Evolutionary conservation across 2,113 vertebrate genomes (phyloP).

Genomic region (Arizona elegans): DNA sequence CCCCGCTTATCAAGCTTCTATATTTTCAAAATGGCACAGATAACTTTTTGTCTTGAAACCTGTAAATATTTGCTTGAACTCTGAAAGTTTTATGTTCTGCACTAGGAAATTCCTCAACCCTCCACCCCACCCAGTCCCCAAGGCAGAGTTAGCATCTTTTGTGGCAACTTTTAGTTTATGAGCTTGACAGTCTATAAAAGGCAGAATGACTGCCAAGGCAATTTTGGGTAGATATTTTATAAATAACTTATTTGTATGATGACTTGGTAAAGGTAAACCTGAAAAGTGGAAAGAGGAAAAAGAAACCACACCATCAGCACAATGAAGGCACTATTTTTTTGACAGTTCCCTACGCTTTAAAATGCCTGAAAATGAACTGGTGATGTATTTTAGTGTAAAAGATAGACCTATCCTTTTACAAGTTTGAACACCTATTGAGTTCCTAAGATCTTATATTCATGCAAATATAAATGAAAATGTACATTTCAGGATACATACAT

Average conservation of each 20-base stretch:
- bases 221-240: conserved; percentile 65
- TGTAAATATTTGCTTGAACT: conserved; percentile 64
- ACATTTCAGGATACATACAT: neutral
- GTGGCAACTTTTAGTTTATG: neutral
- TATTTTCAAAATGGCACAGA: conserved; percentile 51
- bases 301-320: conserved; percentile 59
- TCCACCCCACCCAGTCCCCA: neutral
- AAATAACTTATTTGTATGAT: conserved; percentile 50
- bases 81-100: conserved; percentile 51
- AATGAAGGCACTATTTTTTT: conserved; percentile 18
- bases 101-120: neutral
- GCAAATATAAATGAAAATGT: neutral
- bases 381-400: neutral
- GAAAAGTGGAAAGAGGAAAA: conserved; percentile 46
- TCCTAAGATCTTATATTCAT: neutral
- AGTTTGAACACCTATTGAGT: neutral
- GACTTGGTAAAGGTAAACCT: conserved; percentile 32
- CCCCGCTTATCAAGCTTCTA: neutral
- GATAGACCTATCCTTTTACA: neutral
- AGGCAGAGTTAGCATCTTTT: conserved; percentile 31
- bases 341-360: conserved; percentile 18
- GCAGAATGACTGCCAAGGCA: conserved; percentile 3
- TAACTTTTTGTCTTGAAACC: conserved; percentile 53
- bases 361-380: neutral
- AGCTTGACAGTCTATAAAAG: conserved; percentile 18